Conservation (phyloP, 2,113 vertebrate genomes). For the Aythya baeri region DNA sequence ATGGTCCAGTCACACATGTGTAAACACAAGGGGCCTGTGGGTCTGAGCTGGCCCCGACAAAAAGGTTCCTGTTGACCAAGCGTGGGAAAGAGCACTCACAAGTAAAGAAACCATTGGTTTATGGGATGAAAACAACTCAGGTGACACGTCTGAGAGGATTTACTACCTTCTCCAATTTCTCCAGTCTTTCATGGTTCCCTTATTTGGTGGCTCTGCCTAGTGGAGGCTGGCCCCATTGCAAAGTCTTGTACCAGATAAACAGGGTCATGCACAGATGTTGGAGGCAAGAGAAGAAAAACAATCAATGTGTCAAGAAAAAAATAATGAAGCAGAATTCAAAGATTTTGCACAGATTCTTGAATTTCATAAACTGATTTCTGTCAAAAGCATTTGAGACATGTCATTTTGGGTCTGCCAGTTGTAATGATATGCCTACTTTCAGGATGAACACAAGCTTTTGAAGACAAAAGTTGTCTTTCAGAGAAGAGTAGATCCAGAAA, state of each 20-base stretch:
- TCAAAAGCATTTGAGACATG: neutral
- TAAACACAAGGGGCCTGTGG: fast-evolving
- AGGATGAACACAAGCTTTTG: neutral
- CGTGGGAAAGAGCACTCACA: neutral
- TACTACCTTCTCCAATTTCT: neutral
- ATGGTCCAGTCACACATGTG: fast-evolving
- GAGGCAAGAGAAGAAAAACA: neutral
- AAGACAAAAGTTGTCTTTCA: neutral
- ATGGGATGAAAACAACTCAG: neutral
- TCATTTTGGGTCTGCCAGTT: neutral
- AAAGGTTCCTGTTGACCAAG: neutral
- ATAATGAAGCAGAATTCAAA: neutral
- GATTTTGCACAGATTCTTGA: neutral
- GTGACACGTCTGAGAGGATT: neutral
- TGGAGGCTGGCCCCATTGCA: neutral
- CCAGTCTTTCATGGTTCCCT: neutral
- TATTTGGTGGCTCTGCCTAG: neutral
- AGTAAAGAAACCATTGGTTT: neutral
- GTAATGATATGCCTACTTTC: neutral
- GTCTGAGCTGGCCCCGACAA: neutral
- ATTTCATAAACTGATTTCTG: neutral
- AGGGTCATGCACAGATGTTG: neutral
- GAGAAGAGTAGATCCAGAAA: neutral
- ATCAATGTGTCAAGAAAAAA: fast-evolving
- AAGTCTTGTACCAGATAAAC: neutral